These are phyloP conservation scores for Drosophila merina DNA, from an alignment of 2,888 invertebrate genomes.

Conservation along the genomic window DNA sequence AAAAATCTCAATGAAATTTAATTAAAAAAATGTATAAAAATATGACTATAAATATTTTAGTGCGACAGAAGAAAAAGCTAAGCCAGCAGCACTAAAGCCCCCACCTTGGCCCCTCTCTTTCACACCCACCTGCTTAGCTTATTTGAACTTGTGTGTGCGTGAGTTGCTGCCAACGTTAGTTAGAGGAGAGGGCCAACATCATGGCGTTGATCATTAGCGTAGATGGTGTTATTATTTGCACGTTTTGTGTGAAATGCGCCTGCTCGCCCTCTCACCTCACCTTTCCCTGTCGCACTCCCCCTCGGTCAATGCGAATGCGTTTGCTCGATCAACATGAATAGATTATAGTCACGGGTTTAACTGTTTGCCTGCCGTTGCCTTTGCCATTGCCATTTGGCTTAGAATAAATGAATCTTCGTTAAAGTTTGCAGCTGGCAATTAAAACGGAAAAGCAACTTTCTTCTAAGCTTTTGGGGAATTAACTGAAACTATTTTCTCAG, in stretches of 20 bases:
- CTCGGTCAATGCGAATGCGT: constrained; percentile 22
- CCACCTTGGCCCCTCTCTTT: constrained; percentile 1
- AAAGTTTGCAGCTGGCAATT: constrained; percentile 47
- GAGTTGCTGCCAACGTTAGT: constrained; percentile 12
- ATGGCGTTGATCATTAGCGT: constrained; percentile 81
- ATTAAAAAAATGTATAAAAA: too few species aligned
- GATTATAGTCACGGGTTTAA: constrained; percentile 33
- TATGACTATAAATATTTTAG: neutral
- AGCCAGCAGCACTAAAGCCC: neutral
- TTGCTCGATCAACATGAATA: constrained; percentile 39
- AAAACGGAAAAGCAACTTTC: constrained; percentile 31
- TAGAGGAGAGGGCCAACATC: constrained; percentile 35
- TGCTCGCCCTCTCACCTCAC: constrained; percentile 27
- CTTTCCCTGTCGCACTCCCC: constrained; percentile 2
- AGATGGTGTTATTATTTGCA: constrained; percentile 84
- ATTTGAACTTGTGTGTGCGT: constrained; percentile 37
- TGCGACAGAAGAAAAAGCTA: neutral
- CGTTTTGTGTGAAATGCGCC: constrained; percentile 82
- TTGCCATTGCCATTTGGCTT: constrained; percentile 7
- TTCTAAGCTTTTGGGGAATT: neutral
- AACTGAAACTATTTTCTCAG: neutral
- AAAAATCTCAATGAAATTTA: too few species aligned
- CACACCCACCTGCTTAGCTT: constrained; percentile 6
- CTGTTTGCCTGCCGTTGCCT: constrained; percentile 16
- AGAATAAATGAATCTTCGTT: constrained; percentile 46